phyloP scores from a whole-genome alignment of 2,797 vertebrate species.

The Pelobates cultripes region DNA sequence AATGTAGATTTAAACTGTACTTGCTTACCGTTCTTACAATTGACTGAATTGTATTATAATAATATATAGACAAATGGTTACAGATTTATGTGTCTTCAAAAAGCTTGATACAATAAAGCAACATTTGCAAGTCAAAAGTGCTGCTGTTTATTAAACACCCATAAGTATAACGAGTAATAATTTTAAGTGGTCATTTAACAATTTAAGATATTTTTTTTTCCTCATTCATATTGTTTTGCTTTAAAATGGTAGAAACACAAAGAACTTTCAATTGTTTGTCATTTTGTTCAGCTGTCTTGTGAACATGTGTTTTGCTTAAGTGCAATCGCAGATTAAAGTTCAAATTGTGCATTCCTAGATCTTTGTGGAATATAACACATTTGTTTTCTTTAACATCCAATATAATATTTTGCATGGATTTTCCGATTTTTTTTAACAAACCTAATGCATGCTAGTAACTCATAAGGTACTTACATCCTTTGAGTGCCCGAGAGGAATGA shows the following conservation, averaged over 20 bases:
- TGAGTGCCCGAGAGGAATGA: not conserved
- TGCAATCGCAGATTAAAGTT: slow-evolving; percentile 35
- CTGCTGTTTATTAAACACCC: no score
- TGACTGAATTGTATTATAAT: no score
- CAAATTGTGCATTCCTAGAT: slow-evolving; percentile 31
- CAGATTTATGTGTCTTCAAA: no score
- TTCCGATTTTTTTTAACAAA: slow-evolving; percentile 2
- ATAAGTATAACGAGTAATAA: no score
- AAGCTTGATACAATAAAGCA: no score
- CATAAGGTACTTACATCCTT: not conserved
- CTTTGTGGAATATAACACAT: slow-evolving; percentile 31
- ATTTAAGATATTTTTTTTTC: no score
- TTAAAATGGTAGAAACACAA: slow-evolving; percentile 3
- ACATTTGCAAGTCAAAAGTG: no score
- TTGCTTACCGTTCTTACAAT: no score
- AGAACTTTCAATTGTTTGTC: slow-evolving; percentile 1
- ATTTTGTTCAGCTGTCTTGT: slow-evolving; percentile 49
- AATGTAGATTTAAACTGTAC: no score
- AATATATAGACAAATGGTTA: no score
- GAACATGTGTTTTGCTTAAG: slow-evolving; percentile 48
- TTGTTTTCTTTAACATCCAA: slow-evolving; percentile 11
- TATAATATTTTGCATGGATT: slow-evolving; percentile 42
- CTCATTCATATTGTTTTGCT: no score
- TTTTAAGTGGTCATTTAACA: no score
- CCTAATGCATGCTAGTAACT: slow-evolving; percentile 36